A percentile compares a stretch with the other conserved stretches of the same genome.
Conservation (phyloP, 2,888 invertebrate genomes). For the Drosophila yooni region DNA sequence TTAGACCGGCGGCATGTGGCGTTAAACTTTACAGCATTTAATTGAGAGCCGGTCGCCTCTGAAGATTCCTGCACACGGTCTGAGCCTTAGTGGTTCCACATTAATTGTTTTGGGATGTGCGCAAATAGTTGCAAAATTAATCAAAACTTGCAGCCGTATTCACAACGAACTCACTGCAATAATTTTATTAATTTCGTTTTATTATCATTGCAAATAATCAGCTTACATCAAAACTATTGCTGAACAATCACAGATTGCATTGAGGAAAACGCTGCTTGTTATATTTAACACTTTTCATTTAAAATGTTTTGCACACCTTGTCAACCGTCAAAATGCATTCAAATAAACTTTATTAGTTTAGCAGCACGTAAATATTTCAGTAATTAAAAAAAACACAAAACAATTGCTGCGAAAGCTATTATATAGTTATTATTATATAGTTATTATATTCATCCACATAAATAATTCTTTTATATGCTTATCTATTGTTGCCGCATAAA, state of each 20-base stretch:
- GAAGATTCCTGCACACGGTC: conserved; percentile 4
- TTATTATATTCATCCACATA: background rate
- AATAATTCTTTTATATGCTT: background rate
- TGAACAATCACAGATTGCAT: conserved; percentile 29
- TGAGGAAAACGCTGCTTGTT: conserved; percentile 13
- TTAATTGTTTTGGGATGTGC: conserved; percentile 32
- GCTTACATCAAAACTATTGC: conserved; percentile 58
- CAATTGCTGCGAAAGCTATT: background rate
- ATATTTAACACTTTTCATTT: conserved; percentile 43
- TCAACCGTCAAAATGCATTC: conserved; percentile 56
- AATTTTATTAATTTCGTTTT: conserved; percentile 27
- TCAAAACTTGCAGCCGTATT: conserved; percentile 37
- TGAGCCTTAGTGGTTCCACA: conserved; percentile 8
- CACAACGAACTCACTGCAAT: conserved; percentile 19
- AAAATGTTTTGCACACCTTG: conserved; percentile 27
- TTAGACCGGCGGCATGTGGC: conserved; percentile 61
- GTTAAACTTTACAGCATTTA: conserved; percentile 82
- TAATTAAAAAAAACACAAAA: conserved; percentile 3
- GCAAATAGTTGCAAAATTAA: conserved; percentile 45
- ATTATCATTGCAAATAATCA: conserved; percentile 61
- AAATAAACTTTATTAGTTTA: conserved; percentile 35
- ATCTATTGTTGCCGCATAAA: background rate
- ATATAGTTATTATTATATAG: too few relatives aligned
- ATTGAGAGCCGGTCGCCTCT: conserved; percentile 81
- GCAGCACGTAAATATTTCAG: background rate